Base-by-base conservation (phyloP, 2,113 vertebrate genomes). In the Bagarius yarrelli region DNA sequence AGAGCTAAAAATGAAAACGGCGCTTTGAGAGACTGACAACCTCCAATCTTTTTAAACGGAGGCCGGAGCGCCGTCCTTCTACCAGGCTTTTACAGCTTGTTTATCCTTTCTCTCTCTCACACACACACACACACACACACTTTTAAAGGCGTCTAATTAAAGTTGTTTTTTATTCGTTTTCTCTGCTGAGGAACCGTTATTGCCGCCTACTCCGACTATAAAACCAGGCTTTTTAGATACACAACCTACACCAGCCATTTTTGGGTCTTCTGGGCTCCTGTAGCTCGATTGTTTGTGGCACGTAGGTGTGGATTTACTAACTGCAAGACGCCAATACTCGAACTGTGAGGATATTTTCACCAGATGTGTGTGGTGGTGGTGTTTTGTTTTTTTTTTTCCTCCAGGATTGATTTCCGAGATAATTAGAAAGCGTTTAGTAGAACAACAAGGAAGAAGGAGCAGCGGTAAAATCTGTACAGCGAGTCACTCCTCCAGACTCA, bases 21-120 rank as follows among this genome's bases (percentile, higher is more conserved):
- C 64, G 70, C 60, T 55, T 19, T 30, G 79, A 81, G 59, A 74
- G 70, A 73, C 57, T 81, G 79, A 66, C 80, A 81, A 69, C 56
- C 70, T 21, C 56, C 34, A n/a, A 56, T 56, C 69, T 34, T 53
- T n/a, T 63, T 16, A 21, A 52, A 32, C 40, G 50, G 23, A 70
- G 25, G 44, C 3, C 9, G 11, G n/a, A 21, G 55, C 71, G 40
- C 19, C 23, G n/a, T 27, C 34, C 23, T 56, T 36, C 56, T 27
- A 60, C 30, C 30, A 25, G 27, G 25, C 23, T 75, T 59, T 52
- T 30, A n/a, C 27, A 9, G 27, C 57, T 73, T 50, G 21, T 64
- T 64, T 64, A 53, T 75, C 32, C 47, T 79, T 34, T n/a, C 50
- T 32, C 50, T 53, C 47, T 74, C 23, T 14, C 21, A 13, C 64